Percentiles rank a stretch among this genome's conserved stretches.
Conservation (phyloP, 2,113 vertebrate species). For the Scartelaos histophorus region DNA sequence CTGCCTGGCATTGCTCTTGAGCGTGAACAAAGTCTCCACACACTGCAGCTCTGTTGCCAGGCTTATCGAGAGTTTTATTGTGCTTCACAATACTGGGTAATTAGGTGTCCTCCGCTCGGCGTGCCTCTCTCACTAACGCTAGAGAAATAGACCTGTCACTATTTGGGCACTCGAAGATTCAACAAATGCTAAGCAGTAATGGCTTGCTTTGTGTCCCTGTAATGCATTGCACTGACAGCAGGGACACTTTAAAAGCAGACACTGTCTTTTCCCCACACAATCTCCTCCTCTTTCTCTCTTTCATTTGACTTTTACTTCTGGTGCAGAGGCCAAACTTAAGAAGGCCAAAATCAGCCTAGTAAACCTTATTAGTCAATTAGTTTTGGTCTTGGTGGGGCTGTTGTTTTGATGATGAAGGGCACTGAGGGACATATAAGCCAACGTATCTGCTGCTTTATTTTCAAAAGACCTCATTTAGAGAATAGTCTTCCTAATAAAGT, state of each 20-base stretch:
- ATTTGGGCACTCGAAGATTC: conserved; percentile 76
- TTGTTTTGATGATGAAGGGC: conserved; percentile 14
- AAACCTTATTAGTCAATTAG: conserved; percentile 34
- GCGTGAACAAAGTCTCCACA: conserved; percentile 17
- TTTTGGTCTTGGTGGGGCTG: conserved; percentile 16
- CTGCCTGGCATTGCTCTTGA: conserved; percentile 21
- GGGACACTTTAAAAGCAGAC: conserved; percentile 66
- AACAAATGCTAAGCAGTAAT: conserved; percentile 79
- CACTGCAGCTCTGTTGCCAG: conserved; percentile 53
- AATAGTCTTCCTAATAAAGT: not conserved
- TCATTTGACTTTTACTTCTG: conserved; percentile 57
- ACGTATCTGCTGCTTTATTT: not conserved
- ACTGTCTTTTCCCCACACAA: conserved; percentile 27
- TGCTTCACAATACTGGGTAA: conserved; percentile 78
- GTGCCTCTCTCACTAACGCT: conserved; percentile 67
- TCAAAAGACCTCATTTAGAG: not conserved
- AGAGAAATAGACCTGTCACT: conserved; percentile 82
- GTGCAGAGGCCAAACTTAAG: conserved; percentile 30
- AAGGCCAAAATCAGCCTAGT: conserved; percentile 32
- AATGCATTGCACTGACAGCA: conserved; percentile 68
- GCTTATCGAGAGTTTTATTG: conserved; percentile 79
- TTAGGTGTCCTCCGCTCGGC: conserved; percentile 78
- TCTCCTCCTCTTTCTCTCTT: conserved; percentile 47
- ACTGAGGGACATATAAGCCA: conserved; percentile 1
- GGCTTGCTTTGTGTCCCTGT: conserved; percentile 73